Evolutionary conservation across 2,113 vertebrate species (phyloP).

Genomic region (Paradisaea rubra): DNA sequence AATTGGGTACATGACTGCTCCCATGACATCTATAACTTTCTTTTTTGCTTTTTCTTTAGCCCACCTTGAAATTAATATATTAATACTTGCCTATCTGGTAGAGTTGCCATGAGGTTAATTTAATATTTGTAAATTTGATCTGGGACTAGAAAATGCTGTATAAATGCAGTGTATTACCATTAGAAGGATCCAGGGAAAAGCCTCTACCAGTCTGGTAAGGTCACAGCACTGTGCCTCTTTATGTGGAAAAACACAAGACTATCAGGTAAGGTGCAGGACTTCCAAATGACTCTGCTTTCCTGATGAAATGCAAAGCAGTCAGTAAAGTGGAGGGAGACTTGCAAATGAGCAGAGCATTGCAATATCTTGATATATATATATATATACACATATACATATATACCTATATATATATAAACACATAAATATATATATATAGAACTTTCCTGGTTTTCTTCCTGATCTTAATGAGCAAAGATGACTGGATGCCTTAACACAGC

Average conservation of each 20-base stretch:
- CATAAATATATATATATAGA: not conserved
- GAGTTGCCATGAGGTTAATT: not conserved
- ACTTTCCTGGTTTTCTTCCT: slow-evolving; percentile 24
- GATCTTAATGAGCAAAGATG: not conserved
- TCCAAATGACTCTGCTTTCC: not conserved
- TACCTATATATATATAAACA: not conserved
- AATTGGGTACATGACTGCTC: not conserved
- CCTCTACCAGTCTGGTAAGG: not conserved
- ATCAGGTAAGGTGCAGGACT: not conserved
- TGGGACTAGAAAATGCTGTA: not conserved
- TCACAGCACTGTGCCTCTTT: not conserved
- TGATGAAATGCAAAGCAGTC: not conserved
- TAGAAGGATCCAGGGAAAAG: not conserved
- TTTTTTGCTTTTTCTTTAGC: not conserved
- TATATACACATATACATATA: not conserved
- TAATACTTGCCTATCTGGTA: not conserved
- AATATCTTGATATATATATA: not conserved
- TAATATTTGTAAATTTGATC: not conserved
- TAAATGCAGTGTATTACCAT: not conserved
- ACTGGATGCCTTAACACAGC: slow-evolving; percentile 19
- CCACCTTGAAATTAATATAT: not conserved
- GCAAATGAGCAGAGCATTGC: not conserved
- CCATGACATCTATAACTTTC: not conserved
- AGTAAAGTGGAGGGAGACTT: not conserved
- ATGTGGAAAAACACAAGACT: not conserved